Evolutionary conservation across 2,113 vertebrate genomes (phyloP), one percentile per base, ranked within the genome.

Genomic region (Ellobius talpinus): DNA sequence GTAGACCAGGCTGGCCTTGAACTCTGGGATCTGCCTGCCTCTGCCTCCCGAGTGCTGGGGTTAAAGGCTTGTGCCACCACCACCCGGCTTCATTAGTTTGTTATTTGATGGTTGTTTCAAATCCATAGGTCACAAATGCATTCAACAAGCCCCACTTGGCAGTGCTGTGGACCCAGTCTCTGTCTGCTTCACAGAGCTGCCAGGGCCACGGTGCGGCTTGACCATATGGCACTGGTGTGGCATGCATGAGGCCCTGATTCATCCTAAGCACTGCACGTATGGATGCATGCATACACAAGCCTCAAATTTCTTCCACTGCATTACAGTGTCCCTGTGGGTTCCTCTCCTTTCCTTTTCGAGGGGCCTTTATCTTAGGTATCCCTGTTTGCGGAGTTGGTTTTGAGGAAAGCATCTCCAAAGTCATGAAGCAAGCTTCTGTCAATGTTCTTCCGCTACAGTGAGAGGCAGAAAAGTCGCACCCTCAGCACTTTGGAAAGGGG

Each of bases 71-170:
- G 47, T 4, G 10, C 33, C 9, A 24, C 19, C 11, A 81, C 50
- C 11, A 58, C 50, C 9, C 4, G 1, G 5, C 11, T 55, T 81
- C 50, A n/a, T 24, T 61, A 26, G 52, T 47, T 58, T 79, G 36
- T 58, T 79, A 11, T 78, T 36, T 26, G 6, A 58, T 14, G 21
- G 77, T 55, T 85, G n/a, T 24, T n/a, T 70, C 9, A 33, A 45
- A 50, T 2, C 29, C 5, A 13, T 2, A 4, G 50, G 23, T 3
- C 12, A 0, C 8, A 14, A 58, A 61, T 11, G 13, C 65, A 33
- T 68, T 68, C 36, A 0, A 12, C 31, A 1, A 33, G 31, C 61
- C 4, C 7, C 8, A 12, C 24, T 29, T 36, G 68, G 4, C 4
- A 21, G 77, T 52, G 77, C 16, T 11, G 47, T 79, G 31, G 31